Base-by-base conservation (phyloP, 2,888 invertebrate species). In the Aphrophora alni region DNA sequence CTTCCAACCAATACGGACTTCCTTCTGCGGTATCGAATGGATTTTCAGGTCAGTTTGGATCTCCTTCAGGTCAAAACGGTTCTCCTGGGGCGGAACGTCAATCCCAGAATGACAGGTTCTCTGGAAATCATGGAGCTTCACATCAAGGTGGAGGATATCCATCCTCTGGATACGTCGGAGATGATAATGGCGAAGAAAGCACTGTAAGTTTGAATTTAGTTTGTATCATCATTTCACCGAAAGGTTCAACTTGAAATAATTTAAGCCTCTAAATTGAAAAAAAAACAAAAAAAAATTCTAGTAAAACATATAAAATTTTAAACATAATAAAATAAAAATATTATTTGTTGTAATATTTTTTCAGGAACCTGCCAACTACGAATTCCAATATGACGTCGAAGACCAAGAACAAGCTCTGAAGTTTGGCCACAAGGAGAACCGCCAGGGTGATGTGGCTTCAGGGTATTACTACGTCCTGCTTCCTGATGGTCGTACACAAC, bases 401-500 rank as follows among this genome's bases (percentile, higher is more conserved):
- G 95, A 95, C 12, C 44, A 44, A 44, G 44, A 44, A 44, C 44
- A 44, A 44, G 44, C 44, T 14, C 44, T 44, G 93, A 93, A 88
- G 95, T 95, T 89, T 94, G 95, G 87, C 95, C 95, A 90, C 73
- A 93, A 93, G 86, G 95, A 95, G 90, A 92, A 93, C 89, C 92
- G 95, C 84, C 94, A 95, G 88, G 95, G 95, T 84, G 95, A 95
- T 89, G 90, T 92, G 85, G 93, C 95, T 86, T 93, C 92, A 88
- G 95, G 95, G 88, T 93, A 94, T 90, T 95, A 95, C 91, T 94
- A 95, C 90, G 95, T 96, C 87, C 90, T 95, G 85, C 91, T 96
- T 88, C 95, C 95, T 84, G 95, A 95, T 90, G 95, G 95, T 88
- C 93, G 95, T 89, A 95, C 93, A 89, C 95, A 95, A 91, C 93